phyloP scores from a whole-genome alignment of 1,140 invertebrate genomes.

The Zaprionus davidi region DNA sequence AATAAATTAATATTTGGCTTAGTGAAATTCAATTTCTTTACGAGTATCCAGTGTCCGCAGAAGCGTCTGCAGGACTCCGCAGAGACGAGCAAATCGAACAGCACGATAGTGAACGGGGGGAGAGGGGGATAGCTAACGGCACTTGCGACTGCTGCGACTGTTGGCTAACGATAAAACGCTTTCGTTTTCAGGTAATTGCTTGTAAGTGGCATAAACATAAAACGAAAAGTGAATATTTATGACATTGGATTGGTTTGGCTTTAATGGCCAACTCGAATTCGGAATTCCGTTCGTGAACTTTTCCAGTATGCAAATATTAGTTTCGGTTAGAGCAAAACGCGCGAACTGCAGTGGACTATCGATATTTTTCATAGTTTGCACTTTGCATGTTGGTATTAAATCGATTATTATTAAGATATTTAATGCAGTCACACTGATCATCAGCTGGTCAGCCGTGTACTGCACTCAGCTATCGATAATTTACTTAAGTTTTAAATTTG shows the following conservation, averaged over 20 bases:
- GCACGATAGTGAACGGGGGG: neutral
- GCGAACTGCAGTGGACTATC: neutral
- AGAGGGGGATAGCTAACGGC: constrained; percentile 3
- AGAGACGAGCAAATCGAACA: constrained; percentile 5
- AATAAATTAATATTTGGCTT: constrained; percentile 83
- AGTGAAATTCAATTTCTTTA: constrained; percentile 81
- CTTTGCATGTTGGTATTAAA: neutral
- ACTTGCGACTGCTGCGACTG: constrained; percentile 38
- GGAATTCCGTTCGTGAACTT: constrained; percentile 30
- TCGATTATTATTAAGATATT: neutral
- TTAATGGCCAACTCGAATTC: constrained; percentile 18
- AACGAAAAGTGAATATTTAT: constrained; percentile 62
- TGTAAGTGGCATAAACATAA: constrained; percentile 78
- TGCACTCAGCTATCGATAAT: neutral
- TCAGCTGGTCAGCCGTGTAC: too few relatives aligned
- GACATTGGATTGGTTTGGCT: constrained; percentile 33
- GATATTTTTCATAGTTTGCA: neutral
- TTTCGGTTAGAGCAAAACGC: neutral
- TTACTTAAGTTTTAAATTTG: neutral
- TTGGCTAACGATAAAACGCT: constrained; percentile 75
- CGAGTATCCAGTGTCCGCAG: constrained; percentile 61
- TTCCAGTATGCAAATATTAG: constrained; percentile 39
- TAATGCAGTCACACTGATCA: neutral
- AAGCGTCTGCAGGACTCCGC: neutral
- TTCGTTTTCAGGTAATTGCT: constrained; percentile 81